Conservation (phyloP, 2,888 invertebrate genomes). For the Phlogophora meticulosa region DNA sequence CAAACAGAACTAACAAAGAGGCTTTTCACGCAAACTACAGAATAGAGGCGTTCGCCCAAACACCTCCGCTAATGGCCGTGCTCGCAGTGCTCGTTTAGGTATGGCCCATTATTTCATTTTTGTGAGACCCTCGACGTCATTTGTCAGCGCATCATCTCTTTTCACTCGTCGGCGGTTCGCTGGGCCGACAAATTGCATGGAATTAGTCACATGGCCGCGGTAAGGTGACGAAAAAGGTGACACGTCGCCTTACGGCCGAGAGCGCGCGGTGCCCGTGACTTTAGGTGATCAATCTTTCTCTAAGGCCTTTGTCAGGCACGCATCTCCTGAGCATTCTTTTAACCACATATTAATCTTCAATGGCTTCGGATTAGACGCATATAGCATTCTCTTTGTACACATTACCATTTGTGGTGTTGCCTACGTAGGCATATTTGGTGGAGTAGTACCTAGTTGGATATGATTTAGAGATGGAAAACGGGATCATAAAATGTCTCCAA, state of each 20-base stretch:
- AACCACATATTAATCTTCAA: slow-evolving; percentile 72
- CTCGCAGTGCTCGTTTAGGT: slow-evolving; percentile 87
- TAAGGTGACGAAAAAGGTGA: slow-evolving; percentile 91
- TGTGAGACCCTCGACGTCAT: slow-evolving; percentile 89
- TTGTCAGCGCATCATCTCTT: slow-evolving; percentile 90
- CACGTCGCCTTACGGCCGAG: slow-evolving; percentile 79
- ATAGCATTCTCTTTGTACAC: slow-evolving; percentile 72
- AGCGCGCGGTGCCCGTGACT: slow-evolving; percentile 76
- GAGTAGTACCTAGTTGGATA: neutral
- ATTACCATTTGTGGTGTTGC: slow-evolving; percentile 28
- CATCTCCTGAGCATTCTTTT: slow-evolving; percentile 80
- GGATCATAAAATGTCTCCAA: neutral
- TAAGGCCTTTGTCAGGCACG: slow-evolving; percentile 80
- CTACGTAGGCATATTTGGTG: slow-evolving; percentile 22
- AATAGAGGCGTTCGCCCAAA: slow-evolving; percentile 90
- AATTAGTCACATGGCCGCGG: slow-evolving; percentile 89
- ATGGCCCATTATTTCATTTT: slow-evolving; percentile 90
- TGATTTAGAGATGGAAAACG: slow-evolving; percentile 17
- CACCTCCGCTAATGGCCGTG: slow-evolving; percentile 89
- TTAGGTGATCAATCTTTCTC: slow-evolving; percentile 85
- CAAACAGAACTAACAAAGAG: slow-evolving; percentile 89
- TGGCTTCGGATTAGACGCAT: slow-evolving; percentile 77
- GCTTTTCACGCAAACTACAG: slow-evolving; percentile 89
- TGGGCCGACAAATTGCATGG: slow-evolving; percentile 89
- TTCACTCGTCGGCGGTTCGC: slow-evolving; percentile 86